phyloP scores from a whole-genome alignment of 1,140 invertebrate genomes.

The Penaeus vannamei region DNA sequence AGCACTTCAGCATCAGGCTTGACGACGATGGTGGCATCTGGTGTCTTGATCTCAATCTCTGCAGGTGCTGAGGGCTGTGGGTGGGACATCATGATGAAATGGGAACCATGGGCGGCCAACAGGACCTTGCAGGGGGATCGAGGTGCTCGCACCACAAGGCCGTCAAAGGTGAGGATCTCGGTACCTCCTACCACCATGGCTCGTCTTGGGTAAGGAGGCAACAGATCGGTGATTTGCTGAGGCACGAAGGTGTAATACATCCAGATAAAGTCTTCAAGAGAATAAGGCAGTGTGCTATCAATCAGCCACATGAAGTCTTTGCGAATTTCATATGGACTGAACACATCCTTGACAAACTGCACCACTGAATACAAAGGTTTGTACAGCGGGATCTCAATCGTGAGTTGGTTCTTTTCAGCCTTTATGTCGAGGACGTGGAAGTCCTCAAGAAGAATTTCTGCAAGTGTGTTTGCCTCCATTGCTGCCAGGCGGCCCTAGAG shows the following conservation, averaged over 20 bases:
- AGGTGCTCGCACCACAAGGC: slow-evolving; percentile 42
- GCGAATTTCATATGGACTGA: too few species aligned
- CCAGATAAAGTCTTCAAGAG: background rate
- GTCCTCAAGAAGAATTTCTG: too few species aligned
- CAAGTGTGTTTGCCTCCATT: too few species aligned
- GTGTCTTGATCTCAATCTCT: slow-evolving; percentile 11
- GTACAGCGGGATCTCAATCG: too few species aligned
- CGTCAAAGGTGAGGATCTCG: slow-evolving; percentile 58
- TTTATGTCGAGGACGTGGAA: too few species aligned
- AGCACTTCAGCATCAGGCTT: slow-evolving; percentile 35
- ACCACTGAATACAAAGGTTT: too few species aligned
- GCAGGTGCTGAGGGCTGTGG: slow-evolving; percentile 24
- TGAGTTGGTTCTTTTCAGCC: too few species aligned
- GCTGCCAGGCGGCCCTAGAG: too few species aligned
- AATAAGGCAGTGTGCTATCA: background rate
- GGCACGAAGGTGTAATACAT: slow-evolving; percentile 2
- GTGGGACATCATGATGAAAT: slow-evolving; percentile 39
- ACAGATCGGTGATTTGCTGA: background rate
- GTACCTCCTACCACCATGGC: slow-evolving; percentile 43
- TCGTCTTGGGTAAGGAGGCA: slow-evolving; percentile 37
- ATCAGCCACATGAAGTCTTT: too few species aligned
- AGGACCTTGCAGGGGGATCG: slow-evolving; percentile 51
- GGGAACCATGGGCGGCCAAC: background rate
- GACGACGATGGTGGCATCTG: slow-evolving; percentile 9
- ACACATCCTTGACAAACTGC: too few species aligned